Base-by-base conservation (phyloP, 1,140 invertebrate species). In the Sarcophaga bullata region DNA sequence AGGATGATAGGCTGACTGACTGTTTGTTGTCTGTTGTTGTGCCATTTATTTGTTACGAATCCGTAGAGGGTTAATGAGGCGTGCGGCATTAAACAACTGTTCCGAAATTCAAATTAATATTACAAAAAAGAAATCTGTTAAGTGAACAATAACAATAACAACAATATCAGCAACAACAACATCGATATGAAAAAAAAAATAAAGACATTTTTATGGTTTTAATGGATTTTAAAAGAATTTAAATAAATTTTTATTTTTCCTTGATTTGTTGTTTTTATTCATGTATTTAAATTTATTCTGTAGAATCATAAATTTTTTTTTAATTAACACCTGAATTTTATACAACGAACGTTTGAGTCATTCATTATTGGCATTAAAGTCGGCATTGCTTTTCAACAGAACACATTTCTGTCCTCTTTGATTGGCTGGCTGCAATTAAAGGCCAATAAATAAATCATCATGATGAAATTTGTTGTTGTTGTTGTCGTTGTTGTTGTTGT, bases 41-140 rank as follows among this genome's bases (percentile, higher is more conserved):
- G n/a, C 54, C 25, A 37, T 37, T 37, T 37, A 58, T 58, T 58
- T 15, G 54, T n/a, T n/a, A 58, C 54, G 54, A 15, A 37, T 58
- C 54, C 7, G n/a, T 68, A 19, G 62, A 17, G 62, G 17, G 54
- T 72, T 81, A 81, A 81, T 81, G 80, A 81, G 80, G 58, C 54
- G 52, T 46, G 62, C 62, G 19, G 8, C 62, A 25, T 68, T 19
- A 78, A 52, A 54, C 47, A 48, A 80, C 37, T 48, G 48, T 76
- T 48, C 48, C n/a, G 11, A 48, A 37, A 49, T 76, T 47, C 8
- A 47, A 76, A 76, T 47, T 76, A 37, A 76, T 48, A 73, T 19
- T 15, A 7, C 5, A 58, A 58, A 58, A 58, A 58, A 37, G 4
- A 10, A 52, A 52, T 9, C 8, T 52, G 8, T 52, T 52, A 52